A percentile compares a stretch with the other conserved stretches of the same genome.
These are phyloP conservation scores for Rhimphoctona megacephalus DNA, from an alignment of 2,888 invertebrate species.

Conservation along the genomic window DNA sequence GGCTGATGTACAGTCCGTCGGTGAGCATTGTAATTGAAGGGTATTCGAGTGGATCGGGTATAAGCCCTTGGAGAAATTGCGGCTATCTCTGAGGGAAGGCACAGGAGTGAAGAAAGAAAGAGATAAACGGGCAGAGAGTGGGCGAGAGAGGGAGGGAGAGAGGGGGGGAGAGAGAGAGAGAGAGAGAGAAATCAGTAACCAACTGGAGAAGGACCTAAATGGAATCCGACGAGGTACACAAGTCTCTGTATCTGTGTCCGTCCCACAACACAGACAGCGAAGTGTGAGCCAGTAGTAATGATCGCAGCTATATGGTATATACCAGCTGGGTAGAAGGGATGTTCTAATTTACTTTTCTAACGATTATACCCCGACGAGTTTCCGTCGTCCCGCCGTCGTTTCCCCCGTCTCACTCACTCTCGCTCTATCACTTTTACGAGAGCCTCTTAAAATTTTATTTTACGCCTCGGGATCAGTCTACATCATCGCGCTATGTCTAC, in stretches of 20 bases:
- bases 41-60: conserved; percentile 57
- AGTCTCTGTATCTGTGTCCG: not conserved
- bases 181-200: conserved; percentile 46
- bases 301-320: conserved; percentile 43
- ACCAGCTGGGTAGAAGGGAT: conserved; percentile 42
- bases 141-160: not conserved
- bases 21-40: conserved; percentile 60
- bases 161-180: conserved; percentile 1
- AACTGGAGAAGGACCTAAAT: conserved; percentile 56
- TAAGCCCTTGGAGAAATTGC: conserved; percentile 63
- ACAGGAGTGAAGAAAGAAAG: not conserved
- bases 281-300: conserved; percentile 37
- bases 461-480: conserved; percentile 55
- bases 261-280: conserved; percentile 3
- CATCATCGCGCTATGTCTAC: conserved; percentile 41
- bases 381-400: not conserved
- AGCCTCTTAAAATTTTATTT: conserved; percentile 63
- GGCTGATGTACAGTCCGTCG: conserved; percentile 5
- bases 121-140: not conserved
- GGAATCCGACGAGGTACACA: conserved; percentile 54
- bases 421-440: conserved; percentile 49
- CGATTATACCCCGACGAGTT: conserved; percentile 64
- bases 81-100: conserved; percentile 45
- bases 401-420: not conserved
- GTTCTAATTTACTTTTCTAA: conserved; percentile 64